phyloP scores from a whole-genome alignment of 2,113 vertebrate genomes.

The Pterocles orientalis region DNA sequence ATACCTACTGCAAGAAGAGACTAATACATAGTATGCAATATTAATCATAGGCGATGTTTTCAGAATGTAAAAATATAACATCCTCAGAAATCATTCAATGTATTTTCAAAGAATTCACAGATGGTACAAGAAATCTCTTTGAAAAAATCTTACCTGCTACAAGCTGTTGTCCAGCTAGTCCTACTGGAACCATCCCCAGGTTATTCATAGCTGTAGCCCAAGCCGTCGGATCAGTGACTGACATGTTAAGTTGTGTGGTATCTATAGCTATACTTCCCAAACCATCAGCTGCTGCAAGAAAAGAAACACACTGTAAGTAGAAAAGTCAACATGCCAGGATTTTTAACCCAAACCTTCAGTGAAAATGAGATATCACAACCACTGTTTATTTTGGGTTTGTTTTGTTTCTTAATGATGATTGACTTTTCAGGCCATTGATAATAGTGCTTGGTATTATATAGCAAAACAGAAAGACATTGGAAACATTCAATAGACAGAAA shows the following conservation, averaged over 20 bases:
- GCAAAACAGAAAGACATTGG: background rate
- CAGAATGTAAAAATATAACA: conserved; percentile 1
- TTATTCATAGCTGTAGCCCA: conserved; percentile 97
- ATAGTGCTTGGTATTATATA: background rate
- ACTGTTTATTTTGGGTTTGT: background rate
- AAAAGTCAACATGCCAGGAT: background rate
- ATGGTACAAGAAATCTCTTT: background rate
- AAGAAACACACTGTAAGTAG: background rate
- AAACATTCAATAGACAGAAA: background rate
- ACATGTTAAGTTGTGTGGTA: conserved; percentile 86
- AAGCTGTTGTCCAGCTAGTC: conserved; percentile 88
- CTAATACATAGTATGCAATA: background rate
- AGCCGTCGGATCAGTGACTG: conserved; percentile 85
- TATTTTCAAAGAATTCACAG: background rate
- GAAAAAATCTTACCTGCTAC: conserved; percentile 83
- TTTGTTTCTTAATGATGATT: background rate
- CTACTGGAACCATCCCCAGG: conserved; percentile 91
- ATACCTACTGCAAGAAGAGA: background rate
- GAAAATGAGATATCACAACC: background rate
- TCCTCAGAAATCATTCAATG: background rate
- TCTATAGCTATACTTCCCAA: conserved; percentile 86
- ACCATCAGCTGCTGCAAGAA: conserved; percentile 84
- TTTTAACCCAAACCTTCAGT: background rate
- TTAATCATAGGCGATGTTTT: conserved; percentile 13
- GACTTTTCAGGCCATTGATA: background rate